Base-by-base conservation (phyloP, 1,140 invertebrate genomes). In the Hesperophylax magnus region DNA sequence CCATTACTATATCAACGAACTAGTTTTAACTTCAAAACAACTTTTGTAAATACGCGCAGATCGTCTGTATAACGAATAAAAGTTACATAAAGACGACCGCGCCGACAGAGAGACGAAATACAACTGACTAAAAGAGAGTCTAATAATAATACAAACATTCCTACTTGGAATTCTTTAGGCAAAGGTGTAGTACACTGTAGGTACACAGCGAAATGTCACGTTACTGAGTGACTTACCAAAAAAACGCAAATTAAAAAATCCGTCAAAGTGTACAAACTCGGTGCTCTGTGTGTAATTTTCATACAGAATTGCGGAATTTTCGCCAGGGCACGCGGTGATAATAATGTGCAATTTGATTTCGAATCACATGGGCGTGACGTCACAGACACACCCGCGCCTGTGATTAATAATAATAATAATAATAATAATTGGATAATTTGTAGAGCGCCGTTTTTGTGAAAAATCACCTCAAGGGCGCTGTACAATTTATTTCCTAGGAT, bases 381-480 rank as follows among this genome's bases (percentile, higher is more conserved):
- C 63, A 67, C 31, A 39, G 27, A 67, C 63, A 67, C 63, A 67
- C 63, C 63, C 63, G 31, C 63, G 63, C 63, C 3, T 31, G 14
- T 17, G 22, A 67, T n/a, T n/a, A n/a, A n/a, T n/a, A n/a, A n/a
- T n/a, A n/a, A n/a, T n/a, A n/a, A n/a, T n/a, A n/a, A n/a, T n/a
- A n/a, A n/a, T n/a, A n/a, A n/a, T n/a, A n/a, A n/a, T n/a, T n/a
- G n/a, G n/a, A n/a, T n/a, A n/a, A n/a, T n/a, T n/a, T n/a, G n/a
- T n/a, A n/a, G n/a, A n/a, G n/a, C n/a, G n/a, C n/a, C n/a, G n/a
- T n/a, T n/a, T n/a, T n/a, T n/a, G n/a, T n/a, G n/a, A n/a, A n/a
- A n/a, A n/a, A n/a, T n/a, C n/a, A n/a, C n/a, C n/a, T n/a, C n/a
- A n/a, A n/a, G n/a, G n/a, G n/a, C n/a, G n/a, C n/a, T n/a, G n/a